Base-by-base conservation (phyloP, 1,140 invertebrate species). In the Nomia melanderi region DNA sequence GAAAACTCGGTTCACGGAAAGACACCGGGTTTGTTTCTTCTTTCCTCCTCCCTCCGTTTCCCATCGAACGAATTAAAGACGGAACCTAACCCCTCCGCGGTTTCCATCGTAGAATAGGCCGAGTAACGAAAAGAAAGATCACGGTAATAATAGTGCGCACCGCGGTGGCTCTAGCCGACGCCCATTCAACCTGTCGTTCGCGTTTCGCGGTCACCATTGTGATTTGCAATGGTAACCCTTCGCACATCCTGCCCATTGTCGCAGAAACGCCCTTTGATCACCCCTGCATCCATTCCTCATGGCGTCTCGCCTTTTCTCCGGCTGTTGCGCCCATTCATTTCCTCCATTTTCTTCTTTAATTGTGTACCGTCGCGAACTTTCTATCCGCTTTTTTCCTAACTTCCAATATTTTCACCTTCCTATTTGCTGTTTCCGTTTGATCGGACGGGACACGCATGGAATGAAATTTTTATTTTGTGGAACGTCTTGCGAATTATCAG, bases 201-300 rank as follows among this genome's bases (percentile, higher is more conserved):
- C 84, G 77, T 85, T 84, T 82, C 87, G 87, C 82, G 86, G 88
- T 89, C 74, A 84, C 86, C 84, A 88, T 89, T 90, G 87, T 89
- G 88, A 90, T 89, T 89, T 88, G 88, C 84, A 83, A 87, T 87
- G 81, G 87, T 88, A 87, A 90, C 87, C 87, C 86, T 85, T 83
- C 82, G 85, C 79, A 84, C 85, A 90, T 89, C 88, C 88, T 89
- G 88, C 77, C 85, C 85, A 90, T 90, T 90, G 88, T 90, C 69
- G 81, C 83, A 74, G 80, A 86, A 86, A 85, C 82, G 66, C 53
- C 59, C 65, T 44, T 64, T 65, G 41, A 17, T 50, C 54, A 31
- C 17, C 27, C 41, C 57, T 25, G 29, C 77, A 63, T n/a, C 60
- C 74, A 31, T 70, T 63, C 39, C 59, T 62, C 39, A 39, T 60